Percentiles rank a stretch among this genome's conserved stretches.
phyloP scores from a whole-genome alignment of 2,888 invertebrate species.

The Bimastos eiseni region DNA sequence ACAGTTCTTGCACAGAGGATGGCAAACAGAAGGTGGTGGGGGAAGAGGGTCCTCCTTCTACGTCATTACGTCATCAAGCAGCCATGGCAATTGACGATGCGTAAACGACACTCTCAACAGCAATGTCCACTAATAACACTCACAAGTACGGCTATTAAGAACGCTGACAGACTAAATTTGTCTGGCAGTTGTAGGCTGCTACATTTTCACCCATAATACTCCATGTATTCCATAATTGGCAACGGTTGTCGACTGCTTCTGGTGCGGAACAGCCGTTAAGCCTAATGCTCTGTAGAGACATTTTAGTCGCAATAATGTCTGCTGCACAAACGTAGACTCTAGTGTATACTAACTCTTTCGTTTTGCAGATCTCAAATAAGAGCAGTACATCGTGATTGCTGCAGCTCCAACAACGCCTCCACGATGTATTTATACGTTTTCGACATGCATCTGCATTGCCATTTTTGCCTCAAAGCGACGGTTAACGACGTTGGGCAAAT shows the following conservation, averaged over 20 bases:
- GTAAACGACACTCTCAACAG: not conserved
- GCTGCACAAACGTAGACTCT: not conserved
- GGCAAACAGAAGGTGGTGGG: too few relatives aligned
- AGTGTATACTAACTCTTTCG: not conserved
- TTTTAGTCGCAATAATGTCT: conserved; percentile 2
- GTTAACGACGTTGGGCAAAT: not conserved
- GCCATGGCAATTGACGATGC: too few relatives aligned
- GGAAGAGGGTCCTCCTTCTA: too few relatives aligned
- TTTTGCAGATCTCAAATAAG: not conserved
- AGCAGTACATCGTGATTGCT: not conserved
- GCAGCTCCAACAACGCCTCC: not conserved
- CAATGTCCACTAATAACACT: conserved; percentile 6
- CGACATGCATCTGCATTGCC: not conserved
- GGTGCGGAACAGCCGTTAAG: not conserved
- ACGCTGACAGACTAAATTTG: not conserved
- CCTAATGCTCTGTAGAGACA: not conserved
- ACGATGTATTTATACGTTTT: not conserved
- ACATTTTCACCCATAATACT: not conserved
- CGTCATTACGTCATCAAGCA: too few relatives aligned
- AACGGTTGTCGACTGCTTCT: not conserved
- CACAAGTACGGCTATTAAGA: not conserved
- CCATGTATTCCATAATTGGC: not conserved
- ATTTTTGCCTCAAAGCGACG: not conserved
- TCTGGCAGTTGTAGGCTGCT: not conserved
- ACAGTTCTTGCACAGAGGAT: too few relatives aligned